A percentile compares a stretch with the other conserved stretches of the same genome.
Conservation (phyloP, 2,113 vertebrate genomes). For the Vombatus ursinus region DNA sequence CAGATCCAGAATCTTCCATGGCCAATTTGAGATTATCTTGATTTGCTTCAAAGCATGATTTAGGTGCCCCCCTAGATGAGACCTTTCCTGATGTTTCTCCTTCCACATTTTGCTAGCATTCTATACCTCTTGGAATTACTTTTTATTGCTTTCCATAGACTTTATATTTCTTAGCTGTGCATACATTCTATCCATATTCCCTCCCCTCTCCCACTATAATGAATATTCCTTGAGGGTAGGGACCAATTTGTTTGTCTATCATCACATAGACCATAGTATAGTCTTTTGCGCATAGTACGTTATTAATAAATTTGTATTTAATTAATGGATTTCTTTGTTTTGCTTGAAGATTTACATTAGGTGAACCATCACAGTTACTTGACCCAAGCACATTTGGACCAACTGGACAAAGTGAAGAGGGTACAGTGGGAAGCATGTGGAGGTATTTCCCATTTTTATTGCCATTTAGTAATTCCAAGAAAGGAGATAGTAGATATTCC, state of each 20-base stretch:
- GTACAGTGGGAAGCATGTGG: background rate
- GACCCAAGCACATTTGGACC: background rate
- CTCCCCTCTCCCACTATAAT: background rate
- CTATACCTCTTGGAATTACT: background rate
- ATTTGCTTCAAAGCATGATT: background rate
- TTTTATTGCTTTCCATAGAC: background rate
- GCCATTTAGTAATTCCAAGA: background rate
- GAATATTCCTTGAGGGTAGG: background rate
- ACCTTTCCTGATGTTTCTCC: background rate
- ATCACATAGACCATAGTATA: background rate
- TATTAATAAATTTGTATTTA: background rate
- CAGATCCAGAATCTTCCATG: background rate
- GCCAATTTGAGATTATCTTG: background rate
- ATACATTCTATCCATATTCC: background rate
- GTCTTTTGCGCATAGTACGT: background rate
- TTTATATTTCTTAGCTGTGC: background rate
- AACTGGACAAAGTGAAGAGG: background rate
- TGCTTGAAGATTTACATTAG: background rate
- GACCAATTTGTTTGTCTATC: background rate
- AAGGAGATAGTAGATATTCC: background rate
- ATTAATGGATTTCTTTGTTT: background rate
- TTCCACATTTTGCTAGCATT: background rate
- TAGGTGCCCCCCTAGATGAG: background rate
- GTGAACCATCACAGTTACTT: background rate
- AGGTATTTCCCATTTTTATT: background rate